Conservation (phyloP, 2,888 invertebrate genomes). For the Chloroclystis v-ata region DNA sequence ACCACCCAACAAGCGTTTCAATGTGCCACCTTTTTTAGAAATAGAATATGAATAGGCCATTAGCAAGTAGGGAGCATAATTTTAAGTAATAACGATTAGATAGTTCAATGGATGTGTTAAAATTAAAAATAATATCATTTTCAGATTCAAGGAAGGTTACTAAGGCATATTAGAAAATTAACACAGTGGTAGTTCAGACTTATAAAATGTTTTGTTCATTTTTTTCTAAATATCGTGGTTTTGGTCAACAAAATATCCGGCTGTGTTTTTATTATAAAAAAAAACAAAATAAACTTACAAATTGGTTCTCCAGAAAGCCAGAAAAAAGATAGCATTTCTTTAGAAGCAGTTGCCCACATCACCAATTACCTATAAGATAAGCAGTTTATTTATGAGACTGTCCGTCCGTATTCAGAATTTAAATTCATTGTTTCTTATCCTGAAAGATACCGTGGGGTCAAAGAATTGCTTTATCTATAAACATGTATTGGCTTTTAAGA, state of each 20-base stretch:
- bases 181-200: too few relatives aligned
- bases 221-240: too few relatives aligned
- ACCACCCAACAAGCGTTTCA: conserved; percentile 27
- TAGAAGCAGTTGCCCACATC: conserved; percentile 66
- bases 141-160: too few relatives aligned
- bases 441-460: conserved; percentile 65
- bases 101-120: too few relatives aligned
- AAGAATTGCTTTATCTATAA: conserved; percentile 64
- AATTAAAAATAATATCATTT: too few relatives aligned
- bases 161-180: too few relatives aligned
- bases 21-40: conserved; percentile 20
- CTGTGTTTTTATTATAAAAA: too few relatives aligned
- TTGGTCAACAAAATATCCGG: too few relatives aligned
- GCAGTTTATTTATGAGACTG: conserved; percentile 70
- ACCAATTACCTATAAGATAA: conserved; percentile 75
- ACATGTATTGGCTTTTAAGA: conserved; percentile 76
- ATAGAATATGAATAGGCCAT: conserved; percentile 26
- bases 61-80: conserved; percentile 17
- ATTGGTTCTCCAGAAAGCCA: conserved; percentile 65
- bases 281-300: too few relatives aligned
- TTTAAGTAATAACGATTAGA: too few relatives aligned
- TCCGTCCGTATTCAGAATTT: conserved; percentile 59
- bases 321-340: conserved; percentile 47
- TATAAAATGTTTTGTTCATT: too few relatives aligned
- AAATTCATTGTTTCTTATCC: conserved; percentile 77